phyloP scores from a whole-genome alignment of 2,888 invertebrate species.

The Scelioninae gen. 1 region DNA sequence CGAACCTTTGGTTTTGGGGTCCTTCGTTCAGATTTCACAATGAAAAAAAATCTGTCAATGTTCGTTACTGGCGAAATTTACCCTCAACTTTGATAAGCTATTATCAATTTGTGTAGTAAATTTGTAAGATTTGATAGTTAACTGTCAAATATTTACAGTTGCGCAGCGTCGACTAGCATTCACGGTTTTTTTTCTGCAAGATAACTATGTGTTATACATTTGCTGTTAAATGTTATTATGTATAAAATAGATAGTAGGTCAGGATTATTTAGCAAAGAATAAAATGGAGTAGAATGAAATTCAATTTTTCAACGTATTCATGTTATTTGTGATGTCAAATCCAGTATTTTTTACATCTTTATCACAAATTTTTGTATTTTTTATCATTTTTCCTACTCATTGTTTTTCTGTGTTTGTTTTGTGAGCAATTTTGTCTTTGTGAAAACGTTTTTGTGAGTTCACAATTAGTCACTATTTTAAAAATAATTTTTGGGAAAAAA shows the following conservation, averaged over 20 bases:
- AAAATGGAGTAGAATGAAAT: slow-evolving; percentile 61
- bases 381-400: too few species aligned
- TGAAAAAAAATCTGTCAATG: slow-evolving; percentile 45
- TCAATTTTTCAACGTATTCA: slow-evolving; percentile 32
- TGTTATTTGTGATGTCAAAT: slow-evolving; percentile 53
- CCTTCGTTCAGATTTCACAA: slow-evolving; percentile 18
- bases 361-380: too few species aligned
- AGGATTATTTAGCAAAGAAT: slow-evolving; percentile 59
- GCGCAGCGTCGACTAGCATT: slow-evolving; percentile 23
- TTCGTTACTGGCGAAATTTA: slow-evolving; percentile 29
- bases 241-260: slow-evolving; percentile 63
- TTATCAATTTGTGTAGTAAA: slow-evolving; percentile 46
- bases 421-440: too few species aligned
- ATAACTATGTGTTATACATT: slow-evolving; percentile 61
- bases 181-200: slow-evolving; percentile 24
- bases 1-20: slow-evolving; percentile 12
- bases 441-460: too few species aligned
- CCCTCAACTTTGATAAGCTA: slow-evolving; percentile 36
- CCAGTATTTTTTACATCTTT: slow-evolving; percentile 27
- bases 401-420: slow-evolving; percentile 4
- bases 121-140: slow-evolving; percentile 23
- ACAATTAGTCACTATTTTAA: too few species aligned
- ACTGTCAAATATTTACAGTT: slow-evolving; percentile 40
- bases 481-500: too few species aligned
- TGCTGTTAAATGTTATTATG: slow-evolving; percentile 67